phyloP scores from a whole-genome alignment of 2,113 vertebrate species.

The zebrafish (Danio rerio) region GRCz12tu NC_133193.1:3723001-3723500 shows the following conservation, averaged over 20 bases:
- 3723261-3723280: not conserved
- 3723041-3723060: no score
- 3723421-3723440: slow-evolving; percentile 7
- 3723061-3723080: no score
- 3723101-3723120: no score
- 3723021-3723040: no score
- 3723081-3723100: no score
- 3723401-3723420: slow-evolving; percentile 3
- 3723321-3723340: slow-evolving; percentile 2
- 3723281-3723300: not conserved
- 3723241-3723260: slow-evolving; percentile 1
- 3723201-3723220: not conserved
- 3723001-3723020: no score
- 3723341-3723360: not conserved
- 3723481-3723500: not conserved
- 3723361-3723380: not conserved
- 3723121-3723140: no score
- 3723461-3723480: not conserved
- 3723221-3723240: not conserved
- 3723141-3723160: no score
- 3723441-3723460: not conserved
- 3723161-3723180: no score
- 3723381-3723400: not conserved
- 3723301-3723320: not conserved
- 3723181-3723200: not conserved